Evolutionary conservation across 2,888 invertebrate species (phyloP).

Genomic region (Chrysolina haemoptera): DNA sequence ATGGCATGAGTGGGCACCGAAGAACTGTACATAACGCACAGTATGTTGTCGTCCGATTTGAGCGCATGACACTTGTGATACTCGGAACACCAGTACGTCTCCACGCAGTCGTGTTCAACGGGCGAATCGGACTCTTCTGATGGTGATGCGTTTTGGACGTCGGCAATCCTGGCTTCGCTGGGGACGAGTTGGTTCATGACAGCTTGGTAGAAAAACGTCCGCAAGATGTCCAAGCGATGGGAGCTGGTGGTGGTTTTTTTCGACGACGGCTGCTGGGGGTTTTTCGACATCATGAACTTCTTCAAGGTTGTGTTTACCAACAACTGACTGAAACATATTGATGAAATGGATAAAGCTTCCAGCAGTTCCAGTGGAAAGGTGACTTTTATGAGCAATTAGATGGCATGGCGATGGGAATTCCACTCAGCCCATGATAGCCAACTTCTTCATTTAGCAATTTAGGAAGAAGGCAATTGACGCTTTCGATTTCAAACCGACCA

Average conservation of each 20-base stretch:
- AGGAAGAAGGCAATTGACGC: too few species aligned
- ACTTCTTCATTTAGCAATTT: too few species aligned
- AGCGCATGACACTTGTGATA: constrained; percentile 89
- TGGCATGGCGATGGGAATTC: too few species aligned
- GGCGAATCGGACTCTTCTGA: constrained; percentile 47
- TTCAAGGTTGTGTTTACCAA: constrained; percentile 77
- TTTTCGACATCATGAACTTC: constrained; percentile 81
- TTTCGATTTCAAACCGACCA: too few species aligned
- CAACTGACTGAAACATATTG: constrained; percentile 68
- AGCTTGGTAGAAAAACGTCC: constrained; percentile 83
- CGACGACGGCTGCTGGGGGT: constrained; percentile 74
- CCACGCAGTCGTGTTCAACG: constrained; percentile 69
- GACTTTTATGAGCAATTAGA: too few species aligned
- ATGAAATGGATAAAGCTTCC: too few species aligned
- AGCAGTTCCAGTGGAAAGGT: too few species aligned
- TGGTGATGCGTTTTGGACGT: constrained; percentile 37
- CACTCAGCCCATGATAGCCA: too few species aligned
- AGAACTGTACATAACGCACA: constrained; percentile 82
- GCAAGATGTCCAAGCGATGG: constrained; percentile 80
- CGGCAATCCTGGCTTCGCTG: constrained; percentile 49
- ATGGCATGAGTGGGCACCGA: constrained; percentile 84
- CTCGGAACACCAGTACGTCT: constrained; percentile 89
- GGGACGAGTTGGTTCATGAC: constrained; percentile 71
- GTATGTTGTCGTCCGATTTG: constrained; percentile 76
- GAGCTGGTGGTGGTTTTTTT: constrained; percentile 77